phyloP scores from a whole-genome alignment of 2,888 invertebrate species.

The Acrobasis repandana region DNA sequence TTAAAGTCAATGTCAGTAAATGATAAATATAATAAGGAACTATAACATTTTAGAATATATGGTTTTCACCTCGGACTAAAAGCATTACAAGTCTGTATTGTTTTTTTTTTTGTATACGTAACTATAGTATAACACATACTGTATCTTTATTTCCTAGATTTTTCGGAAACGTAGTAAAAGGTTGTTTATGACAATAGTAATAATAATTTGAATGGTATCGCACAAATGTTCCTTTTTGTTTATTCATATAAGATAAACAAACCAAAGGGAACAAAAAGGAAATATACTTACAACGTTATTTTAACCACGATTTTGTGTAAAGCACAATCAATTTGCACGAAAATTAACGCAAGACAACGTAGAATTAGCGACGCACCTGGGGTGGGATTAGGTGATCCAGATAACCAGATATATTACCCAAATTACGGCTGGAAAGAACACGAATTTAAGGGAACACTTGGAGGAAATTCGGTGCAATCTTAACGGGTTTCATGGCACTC shows the following conservation, averaged over 20 bases:
- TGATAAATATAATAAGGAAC: too few species aligned
- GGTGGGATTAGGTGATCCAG: conserved; percentile 65
- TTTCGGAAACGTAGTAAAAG: too few species aligned
- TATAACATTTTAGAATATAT: too few species aligned
- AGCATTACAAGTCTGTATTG: too few species aligned
- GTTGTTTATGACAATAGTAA: too few species aligned
- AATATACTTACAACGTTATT: conserved; percentile 29
- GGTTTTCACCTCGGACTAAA: too few species aligned
- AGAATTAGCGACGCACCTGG: conserved; percentile 67
- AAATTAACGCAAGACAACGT: conserved; percentile 74
- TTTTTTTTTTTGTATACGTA: too few species aligned
- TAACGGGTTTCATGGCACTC: conserved; percentile 58
- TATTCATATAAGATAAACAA: neutral
- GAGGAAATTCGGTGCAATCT: conserved; percentile 61
- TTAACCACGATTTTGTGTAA: conserved; percentile 37
- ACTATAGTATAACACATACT: too few species aligned
- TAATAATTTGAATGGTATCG: too few species aligned
- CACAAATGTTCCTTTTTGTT: neutral
- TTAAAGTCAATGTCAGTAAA: too few species aligned
- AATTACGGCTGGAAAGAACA: conserved; percentile 64
- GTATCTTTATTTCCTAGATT: too few species aligned
- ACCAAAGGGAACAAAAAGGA: conserved; percentile 6
- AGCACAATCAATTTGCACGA: conserved; percentile 67
- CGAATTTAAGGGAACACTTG: conserved; percentile 55
- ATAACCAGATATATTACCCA: conserved; percentile 73